phyloP scores from a whole-genome alignment of 2,888 invertebrate genomes.

The Drosophila nr. perissopoda region DNA sequence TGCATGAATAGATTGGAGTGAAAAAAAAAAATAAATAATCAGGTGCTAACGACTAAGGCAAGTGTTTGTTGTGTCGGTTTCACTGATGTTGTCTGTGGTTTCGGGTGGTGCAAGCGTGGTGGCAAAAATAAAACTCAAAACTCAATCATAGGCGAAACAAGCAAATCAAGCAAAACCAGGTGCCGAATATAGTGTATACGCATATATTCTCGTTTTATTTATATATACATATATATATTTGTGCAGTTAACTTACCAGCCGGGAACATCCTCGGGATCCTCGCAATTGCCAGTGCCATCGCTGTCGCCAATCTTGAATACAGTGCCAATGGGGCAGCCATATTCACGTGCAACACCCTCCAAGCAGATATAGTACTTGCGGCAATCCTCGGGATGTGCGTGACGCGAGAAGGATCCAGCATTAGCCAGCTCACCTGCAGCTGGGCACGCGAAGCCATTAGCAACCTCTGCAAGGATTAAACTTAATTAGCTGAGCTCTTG shows the following conservation, averaged over 20 bases:
- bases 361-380: conserved; percentile 98
- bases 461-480: conserved; percentile 89
- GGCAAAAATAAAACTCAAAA: conserved; percentile 27
- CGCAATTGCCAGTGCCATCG: conserved; percentile 96
- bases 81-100: conserved; percentile 3
- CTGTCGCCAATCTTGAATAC: conserved; percentile 97
- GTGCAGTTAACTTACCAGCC: conserved; percentile 92
- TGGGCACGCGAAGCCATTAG: conserved; percentile 95
- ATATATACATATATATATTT: background rate
- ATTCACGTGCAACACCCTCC: conserved; percentile 95
- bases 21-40: conserved; percentile 11
- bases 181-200: conserved; percentile 33
- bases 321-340: conserved; percentile 97
- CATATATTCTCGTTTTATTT: background rate
- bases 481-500: fast-evolving
- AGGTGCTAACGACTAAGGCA: conserved; percentile 20
- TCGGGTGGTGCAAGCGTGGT: conserved; percentile 57
- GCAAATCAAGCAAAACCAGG: conserved; percentile 44
- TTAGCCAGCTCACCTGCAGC: conserved; percentile 91
- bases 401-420: conserved; percentile 96
- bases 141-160: conserved; percentile 55
- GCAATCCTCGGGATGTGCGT: conserved; percentile 97
- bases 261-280: conserved; percentile 97
- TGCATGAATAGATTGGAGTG: conserved; percentile 38
- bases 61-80: conserved; percentile 8